phyloP scores from a whole-genome alignment of 2,113 vertebrate species.

The Etheostoma cragini region DNA sequence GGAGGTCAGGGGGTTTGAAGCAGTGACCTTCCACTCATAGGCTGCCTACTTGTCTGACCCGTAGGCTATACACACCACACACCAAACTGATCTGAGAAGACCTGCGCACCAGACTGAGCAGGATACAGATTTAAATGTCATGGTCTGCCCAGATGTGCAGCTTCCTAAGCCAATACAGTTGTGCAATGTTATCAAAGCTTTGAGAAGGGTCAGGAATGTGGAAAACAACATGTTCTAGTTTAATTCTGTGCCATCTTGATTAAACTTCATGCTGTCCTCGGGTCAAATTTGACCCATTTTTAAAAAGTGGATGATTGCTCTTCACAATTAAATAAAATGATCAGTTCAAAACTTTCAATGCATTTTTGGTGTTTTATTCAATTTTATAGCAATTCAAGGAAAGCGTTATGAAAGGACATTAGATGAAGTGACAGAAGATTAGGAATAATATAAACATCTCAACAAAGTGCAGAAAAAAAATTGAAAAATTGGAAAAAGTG shows the following conservation, averaged over 20 bases:
- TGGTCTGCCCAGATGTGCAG: background rate
- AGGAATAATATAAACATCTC: too few relatives aligned
- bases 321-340: too few relatives aligned
- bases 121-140: constrained; percentile 14
- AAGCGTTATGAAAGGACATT: too few relatives aligned
- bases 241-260: background rate
- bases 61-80: background rate
- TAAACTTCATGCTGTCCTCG: too few relatives aligned
- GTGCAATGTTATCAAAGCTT: background rate
- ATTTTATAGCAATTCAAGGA: too few relatives aligned
- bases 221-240: background rate
- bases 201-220: background rate
- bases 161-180: background rate
- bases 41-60: constrained; percentile 11
- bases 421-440: too few relatives aligned
- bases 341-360: too few relatives aligned
- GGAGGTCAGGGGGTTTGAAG: constrained; percentile 14
- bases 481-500: too few relatives aligned
- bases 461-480: too few relatives aligned
- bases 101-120: background rate
- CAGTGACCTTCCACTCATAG: constrained; percentile 3
- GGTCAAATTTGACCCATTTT: too few relatives aligned
- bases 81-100: background rate
- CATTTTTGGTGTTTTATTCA: too few relatives aligned
- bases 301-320: too few relatives aligned